Conservation (phyloP, 2,888 invertebrate species). For the Panzeria rudis region DNA sequence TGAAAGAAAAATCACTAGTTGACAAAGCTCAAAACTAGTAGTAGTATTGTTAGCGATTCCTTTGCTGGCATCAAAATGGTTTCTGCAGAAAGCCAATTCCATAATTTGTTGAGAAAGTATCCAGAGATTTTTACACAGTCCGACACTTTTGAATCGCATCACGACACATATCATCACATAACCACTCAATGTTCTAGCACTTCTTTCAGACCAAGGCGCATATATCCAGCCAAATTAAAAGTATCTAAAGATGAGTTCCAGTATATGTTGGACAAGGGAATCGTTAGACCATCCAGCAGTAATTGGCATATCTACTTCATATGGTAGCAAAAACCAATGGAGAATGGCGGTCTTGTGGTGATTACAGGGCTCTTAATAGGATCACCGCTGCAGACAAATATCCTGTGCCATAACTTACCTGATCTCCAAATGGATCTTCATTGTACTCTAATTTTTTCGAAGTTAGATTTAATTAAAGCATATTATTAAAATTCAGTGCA, state of each 20-base stretch:
- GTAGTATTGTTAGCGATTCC: not conserved
- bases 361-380: too few species aligned
- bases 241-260: slow-evolving; percentile 11
- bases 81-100: not conserved
- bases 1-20: not conserved
- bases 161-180: not conserved
- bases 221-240: slow-evolving; percentile 12
- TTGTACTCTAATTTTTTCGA: slow-evolving; percentile 10
- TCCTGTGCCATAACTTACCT: not conserved
- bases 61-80: slow-evolving; percentile 3
- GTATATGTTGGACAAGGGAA: slow-evolving; percentile 22
- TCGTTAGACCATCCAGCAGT: not conserved
- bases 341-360: too few species aligned
- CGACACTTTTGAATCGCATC: not conserved
- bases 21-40: not conserved
- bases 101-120: not conserved
- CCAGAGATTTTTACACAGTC: not conserved
- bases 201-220: not conserved
- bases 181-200: not conserved
- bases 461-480: slow-evolving; percentile 22
- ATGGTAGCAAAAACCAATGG: too few species aligned
- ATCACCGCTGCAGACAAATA: too few species aligned
- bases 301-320: too few species aligned
- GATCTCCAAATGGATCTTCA: slow-evolving; percentile 18
- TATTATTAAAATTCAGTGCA: too few species aligned